A percentile compares a stretch with the other conserved stretches of the same genome.
These are phyloP conservation scores for Stenoptilia bipunctidactyla DNA, from an alignment of 2,888 invertebrate genomes.

Conservation along the genomic window DNA sequence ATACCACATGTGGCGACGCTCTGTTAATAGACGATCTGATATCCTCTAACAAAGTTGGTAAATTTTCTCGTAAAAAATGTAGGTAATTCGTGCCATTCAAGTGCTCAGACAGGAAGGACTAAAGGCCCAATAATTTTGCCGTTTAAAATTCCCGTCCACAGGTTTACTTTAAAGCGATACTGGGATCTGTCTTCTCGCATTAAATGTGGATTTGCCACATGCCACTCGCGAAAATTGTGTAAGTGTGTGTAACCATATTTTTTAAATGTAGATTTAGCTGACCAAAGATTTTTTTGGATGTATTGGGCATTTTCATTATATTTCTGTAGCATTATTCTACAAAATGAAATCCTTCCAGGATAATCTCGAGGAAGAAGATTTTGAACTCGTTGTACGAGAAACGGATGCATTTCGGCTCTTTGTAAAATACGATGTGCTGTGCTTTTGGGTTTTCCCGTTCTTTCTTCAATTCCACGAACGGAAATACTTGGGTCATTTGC, in stretches of 20 bases:
- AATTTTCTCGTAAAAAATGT: too few species aligned
- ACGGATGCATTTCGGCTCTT: slow-evolving; percentile 6
- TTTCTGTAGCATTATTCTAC: slow-evolving; percentile 7
- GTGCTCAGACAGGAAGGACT: slow-evolving; percentile 10
- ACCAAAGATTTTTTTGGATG: slow-evolving; percentile 4
- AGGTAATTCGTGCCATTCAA: slow-evolving; percentile 6
- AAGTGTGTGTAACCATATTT: too few species aligned
- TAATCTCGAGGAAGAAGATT: slow-evolving; percentile 10
- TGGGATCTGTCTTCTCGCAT: too few species aligned
- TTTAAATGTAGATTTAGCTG: slow-evolving; percentile 11
- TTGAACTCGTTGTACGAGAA: slow-evolving; percentile 5
- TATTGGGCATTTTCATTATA: slow-evolving; percentile 10
- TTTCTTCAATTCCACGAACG: slow-evolving; percentile 13
- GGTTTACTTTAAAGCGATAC: too few species aligned
- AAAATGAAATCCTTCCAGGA: too few species aligned
- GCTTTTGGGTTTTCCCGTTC: slow-evolving; percentile 14
- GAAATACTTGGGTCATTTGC: slow-evolving; percentile 10
- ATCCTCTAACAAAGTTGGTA: too few species aligned
- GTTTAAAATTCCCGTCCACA: too few species aligned
- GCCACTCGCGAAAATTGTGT: too few species aligned
- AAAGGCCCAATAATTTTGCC: slow-evolving; percentile 11
- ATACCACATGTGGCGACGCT: too few species aligned
- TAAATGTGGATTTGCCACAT: too few species aligned
- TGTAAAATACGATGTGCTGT: slow-evolving; percentile 13
- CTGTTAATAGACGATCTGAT: too few species aligned